Percentiles rank a stretch among this genome's conserved stretches.
Conservation (phyloP, 2,797 vertebrate genomes). For the Apodemus agrarius region DNA sequence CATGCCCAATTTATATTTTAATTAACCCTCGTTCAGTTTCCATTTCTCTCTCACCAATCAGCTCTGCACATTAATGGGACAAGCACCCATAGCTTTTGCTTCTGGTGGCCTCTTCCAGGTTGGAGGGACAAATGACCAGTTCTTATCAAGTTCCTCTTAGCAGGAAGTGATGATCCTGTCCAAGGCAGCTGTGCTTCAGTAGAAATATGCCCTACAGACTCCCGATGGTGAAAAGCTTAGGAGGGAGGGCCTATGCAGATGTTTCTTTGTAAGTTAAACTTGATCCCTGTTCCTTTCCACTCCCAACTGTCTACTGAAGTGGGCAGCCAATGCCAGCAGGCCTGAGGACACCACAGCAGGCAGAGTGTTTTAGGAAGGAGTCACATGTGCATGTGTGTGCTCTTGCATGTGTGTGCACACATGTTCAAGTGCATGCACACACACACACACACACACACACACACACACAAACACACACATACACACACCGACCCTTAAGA, state of each 20-base stretch:
- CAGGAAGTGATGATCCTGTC: background rate
- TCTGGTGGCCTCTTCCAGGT: background rate
- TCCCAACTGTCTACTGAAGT: background rate
- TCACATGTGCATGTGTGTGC: background rate
- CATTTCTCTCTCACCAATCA: background rate
- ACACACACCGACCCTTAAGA: background rate
- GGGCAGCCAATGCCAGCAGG: background rate
- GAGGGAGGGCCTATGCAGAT: background rate
- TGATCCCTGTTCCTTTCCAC: background rate
- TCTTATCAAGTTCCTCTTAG: constrained; percentile 1
- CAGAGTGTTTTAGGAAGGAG: background rate
- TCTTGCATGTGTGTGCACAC: background rate
- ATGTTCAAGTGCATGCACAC: background rate
- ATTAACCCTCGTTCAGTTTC: constrained; percentile 3
- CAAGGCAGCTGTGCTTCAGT: background rate
- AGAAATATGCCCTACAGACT: background rate
- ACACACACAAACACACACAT: background rate
- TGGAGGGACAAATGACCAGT: background rate
- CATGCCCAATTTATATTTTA: background rate
- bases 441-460: background rate
- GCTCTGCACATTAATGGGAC: background rate
- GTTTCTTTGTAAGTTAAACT: background rate
- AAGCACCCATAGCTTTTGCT: background rate
- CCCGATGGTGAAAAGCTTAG: background rate
- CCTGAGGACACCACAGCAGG: background rate